Evolutionary conservation across 2,888 invertebrate species (phyloP).

Genomic region (Caenorhabditis becei): DNA sequence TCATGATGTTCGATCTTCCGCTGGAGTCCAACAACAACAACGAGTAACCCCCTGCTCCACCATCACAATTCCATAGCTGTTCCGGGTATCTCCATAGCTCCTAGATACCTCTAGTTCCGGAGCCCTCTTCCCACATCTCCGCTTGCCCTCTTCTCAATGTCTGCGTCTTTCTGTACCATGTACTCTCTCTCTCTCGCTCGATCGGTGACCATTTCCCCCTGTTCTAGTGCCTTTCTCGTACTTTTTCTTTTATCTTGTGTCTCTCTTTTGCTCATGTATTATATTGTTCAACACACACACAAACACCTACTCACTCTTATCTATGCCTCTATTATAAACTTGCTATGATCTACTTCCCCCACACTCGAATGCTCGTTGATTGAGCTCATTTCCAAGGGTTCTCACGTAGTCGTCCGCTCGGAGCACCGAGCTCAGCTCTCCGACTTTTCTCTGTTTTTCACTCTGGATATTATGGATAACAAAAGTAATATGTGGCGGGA

Average conservation of each 20-base stretch:
- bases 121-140: background rate
- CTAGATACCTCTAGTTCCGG: constrained; percentile 34
- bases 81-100: constrained; percentile 41
- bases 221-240: constrained; percentile 42
- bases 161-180: constrained; percentile 31
- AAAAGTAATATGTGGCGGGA: constrained; percentile 33
- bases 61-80: constrained; percentile 9
- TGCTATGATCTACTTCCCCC: too few species aligned
- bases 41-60: constrained; percentile 7
- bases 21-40: constrained; percentile 71
- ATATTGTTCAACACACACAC: background rate
- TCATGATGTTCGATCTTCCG: constrained; percentile 73
- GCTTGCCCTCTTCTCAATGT: constrained; percentile 41
- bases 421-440: background rate
- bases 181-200: too few species aligned
- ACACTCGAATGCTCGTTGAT: constrained; percentile 28
- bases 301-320: constrained; percentile 11
- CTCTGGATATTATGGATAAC: constrained; percentile 5
- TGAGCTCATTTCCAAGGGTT: constrained; percentile 13
- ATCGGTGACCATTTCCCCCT: constrained; percentile 34
- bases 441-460: constrained; percentile 4
- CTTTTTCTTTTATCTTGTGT: constrained; percentile 5
- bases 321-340: constrained; percentile 2
- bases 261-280: background rate
- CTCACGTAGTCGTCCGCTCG: constrained; percentile 40